Base-by-base conservation (phyloP, 2,113 vertebrate genomes). In the Echinops telfairi region DNA sequence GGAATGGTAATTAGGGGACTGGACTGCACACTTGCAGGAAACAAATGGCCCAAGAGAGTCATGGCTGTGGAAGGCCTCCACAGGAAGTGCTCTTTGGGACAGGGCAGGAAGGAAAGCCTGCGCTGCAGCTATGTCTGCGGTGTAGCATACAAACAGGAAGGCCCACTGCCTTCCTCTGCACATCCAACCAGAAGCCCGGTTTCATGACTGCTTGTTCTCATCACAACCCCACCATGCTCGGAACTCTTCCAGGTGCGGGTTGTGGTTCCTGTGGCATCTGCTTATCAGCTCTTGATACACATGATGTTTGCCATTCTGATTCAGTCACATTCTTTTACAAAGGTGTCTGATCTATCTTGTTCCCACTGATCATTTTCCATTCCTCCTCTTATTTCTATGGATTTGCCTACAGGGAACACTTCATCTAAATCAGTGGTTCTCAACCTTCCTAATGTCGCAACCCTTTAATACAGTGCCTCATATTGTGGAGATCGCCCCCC, bases 121-220 rank as follows among this genome's bases (percentile, higher is more conserved):
- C 90, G 77, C 84, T 91, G 96, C 95, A 97, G 96, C 97, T 97
- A 96, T 43, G 97, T 83, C 96, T 98, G 96, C 95, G 58, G 97
- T 95, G 96, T 96, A 83, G 80, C 0, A 0, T 94, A 96, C 96
- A 70, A 73, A 98, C 97, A 98, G 98, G 97, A 98, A 97, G 96
- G 60, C 95, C 88, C 92, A 93, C 95, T 96, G 91, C 95, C 76
- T 12, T 97, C 94, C 92, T 94, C 90, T n/a, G 10, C 0, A 16
- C 20, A 64, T 7, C 17, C n/a, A 36, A n/a, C 38, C 7, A 1
- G 0, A 6, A 78, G 8, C 15, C 66, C 66, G 66, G 8, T 11
- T 60, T 47, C 27, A 1, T 0, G 27, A n/a, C 43, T 77, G 14
- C 23, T 82, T 33, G 47, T 29, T 36, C 87, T 89, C 16, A 38